Base-by-base conservation (phyloP, 2,888 invertebrate species). In the Andrena dorsata region DNA sequence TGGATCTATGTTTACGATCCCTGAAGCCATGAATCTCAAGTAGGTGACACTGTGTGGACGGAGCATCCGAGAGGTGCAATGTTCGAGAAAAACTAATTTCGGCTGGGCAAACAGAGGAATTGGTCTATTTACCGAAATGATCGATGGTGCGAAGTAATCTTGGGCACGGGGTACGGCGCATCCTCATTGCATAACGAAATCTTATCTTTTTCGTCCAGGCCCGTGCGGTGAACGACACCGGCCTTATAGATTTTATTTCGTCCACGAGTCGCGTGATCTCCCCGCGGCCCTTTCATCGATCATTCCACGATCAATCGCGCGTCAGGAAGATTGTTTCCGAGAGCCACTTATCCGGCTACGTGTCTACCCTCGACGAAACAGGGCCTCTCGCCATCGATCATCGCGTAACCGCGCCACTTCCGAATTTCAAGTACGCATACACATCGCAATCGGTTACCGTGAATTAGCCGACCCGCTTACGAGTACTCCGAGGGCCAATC, bases 181-280 rank as follows among this genome's bases (percentile, higher is more conserved):
- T 73, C 65, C 72, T 63, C 70, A 65, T 76, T 51, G 58, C 66
- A 76, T 60, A 77, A 82, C 77, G 84, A 74, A 78, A 82, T 72
- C 90, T 90, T 90, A 90, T 90, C 89, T 87, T 80, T 82, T 70
- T 80, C 70, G 82, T 58, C n/a, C 89, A 90, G 89, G 83, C 88
- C 60, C 13, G 71, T 47, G 61, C 71, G 28, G 64, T 13, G 77
- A 69, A 35, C 73, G 53, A 30, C 63, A 28, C 60, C 28, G 47
- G 51, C 35, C 75, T 83, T 77, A 74, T 69, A 79, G 80, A 85
- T 41, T 88, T 86, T 82, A 80, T 89, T 89, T 82, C 87, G 65
- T 80, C 83, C 47, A 41, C 58, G 81, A 76, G 68, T 51, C 70
- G 80, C 47, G 49, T 53, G 76, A 70, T 76, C 76, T 80, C 51